Evolutionary conservation across 2,113 vertebrate species (phyloP).

Genomic region (Cyphotilapia sp.): DNA sequence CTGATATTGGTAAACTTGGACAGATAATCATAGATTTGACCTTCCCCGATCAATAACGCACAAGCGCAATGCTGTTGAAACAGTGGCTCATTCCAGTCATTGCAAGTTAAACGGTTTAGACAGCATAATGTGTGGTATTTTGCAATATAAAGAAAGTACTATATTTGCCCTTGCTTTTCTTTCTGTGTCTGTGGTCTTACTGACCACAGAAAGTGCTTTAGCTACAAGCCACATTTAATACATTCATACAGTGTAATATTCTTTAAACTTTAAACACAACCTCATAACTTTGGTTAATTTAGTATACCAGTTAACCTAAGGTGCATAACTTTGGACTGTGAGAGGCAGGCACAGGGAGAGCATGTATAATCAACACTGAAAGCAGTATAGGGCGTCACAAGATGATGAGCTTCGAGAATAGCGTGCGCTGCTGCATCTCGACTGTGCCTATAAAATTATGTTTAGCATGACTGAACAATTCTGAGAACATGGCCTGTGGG

Average conservation of each 20-base stretch:
- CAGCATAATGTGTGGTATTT: background rate
- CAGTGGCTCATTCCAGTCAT: background rate
- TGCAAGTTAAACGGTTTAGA: background rate
- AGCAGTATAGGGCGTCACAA: background rate
- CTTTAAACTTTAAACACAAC: background rate
- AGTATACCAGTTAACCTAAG: background rate
- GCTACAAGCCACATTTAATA: background rate
- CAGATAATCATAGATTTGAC: background rate
- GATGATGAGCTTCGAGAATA: background rate
- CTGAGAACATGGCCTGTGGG: background rate
- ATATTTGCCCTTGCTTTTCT: background rate
- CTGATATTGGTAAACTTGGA: background rate
- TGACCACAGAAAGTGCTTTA: background rate
- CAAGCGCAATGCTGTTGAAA: background rate
- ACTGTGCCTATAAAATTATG: background rate
- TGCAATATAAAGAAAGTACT: background rate
- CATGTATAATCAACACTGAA: background rate
- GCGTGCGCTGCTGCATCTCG: background rate
- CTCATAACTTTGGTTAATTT: background rate
- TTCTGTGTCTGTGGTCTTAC: background rate
- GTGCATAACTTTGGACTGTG: background rate
- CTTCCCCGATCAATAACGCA: background rate
- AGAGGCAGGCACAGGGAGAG: background rate
- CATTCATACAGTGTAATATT: background rate
- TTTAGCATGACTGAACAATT: background rate